Base-by-base conservation (phyloP, 1,140 invertebrate genomes). In the Dendroctonus valens region DNA sequence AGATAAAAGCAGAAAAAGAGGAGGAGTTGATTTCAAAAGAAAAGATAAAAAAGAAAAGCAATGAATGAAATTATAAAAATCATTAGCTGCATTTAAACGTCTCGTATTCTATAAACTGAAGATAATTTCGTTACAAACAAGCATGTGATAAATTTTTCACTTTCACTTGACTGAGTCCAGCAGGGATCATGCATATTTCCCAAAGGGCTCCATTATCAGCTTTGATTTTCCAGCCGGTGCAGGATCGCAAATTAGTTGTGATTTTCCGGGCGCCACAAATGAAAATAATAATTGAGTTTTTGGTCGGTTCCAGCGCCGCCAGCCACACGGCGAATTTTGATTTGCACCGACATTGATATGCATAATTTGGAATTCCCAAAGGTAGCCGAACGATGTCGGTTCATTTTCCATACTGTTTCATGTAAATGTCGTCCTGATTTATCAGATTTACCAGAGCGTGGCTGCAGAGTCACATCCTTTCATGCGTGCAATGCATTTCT, bases 211-310 rank as follows among this genome's bases (percentile, higher is more conserved):
- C 38, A 65, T 65, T 65, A 65, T 65, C 62, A 65, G 53, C 62
- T 65, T 65, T 65, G 62, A 65, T 65, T 65, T 65, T 65, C 62
- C 62, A 65, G 52, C 46, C 52, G 15, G 52, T 65, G 62, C 54
- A 50, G 50, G 41, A 65, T 55, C 12, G 44, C 62, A 65, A 65
- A 65, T 65, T 65, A 65, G 62, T 57, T 65, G 62, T 65, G 62
- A 65, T 65, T 65, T 65, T 59, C 54, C 62, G 62, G 40, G 62
- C 12, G 53, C 62, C 62, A 42, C 62, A 65, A 65, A 65, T 65
- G 62, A 65, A 65, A 65, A 65, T 65, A 65, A 65, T 65, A 65
- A 65, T 65, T 65, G 62, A 57, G 62, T 65, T 65, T 65, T 65
- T 65, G 62, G 62, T 65, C 62, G 62, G 48, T 50, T 65, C 62